Percentiles rank a stretch among this genome's conserved stretches.
These are phyloP conservation scores for Xestia xanthographa DNA, from an alignment of 2,888 invertebrate genomes.

Conservation along the genomic window DNA sequence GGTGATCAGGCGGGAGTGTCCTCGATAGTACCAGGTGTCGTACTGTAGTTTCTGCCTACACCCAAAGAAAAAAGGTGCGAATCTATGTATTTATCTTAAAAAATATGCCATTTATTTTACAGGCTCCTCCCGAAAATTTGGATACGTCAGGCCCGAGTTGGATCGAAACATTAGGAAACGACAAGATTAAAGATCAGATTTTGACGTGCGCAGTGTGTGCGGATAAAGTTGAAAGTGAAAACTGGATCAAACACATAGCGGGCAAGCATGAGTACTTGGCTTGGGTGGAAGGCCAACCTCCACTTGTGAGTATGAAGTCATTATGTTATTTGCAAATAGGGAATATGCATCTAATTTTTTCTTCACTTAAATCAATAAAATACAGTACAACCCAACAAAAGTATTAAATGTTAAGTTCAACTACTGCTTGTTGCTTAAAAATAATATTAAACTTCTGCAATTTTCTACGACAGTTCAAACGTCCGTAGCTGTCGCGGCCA, in stretches of 20 bases:
- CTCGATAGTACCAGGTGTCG: background rate
- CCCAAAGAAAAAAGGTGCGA: background rate
- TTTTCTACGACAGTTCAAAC: no score
- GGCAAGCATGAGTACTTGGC: conserved; percentile 58
- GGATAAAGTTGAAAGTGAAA: conserved; percentile 26
- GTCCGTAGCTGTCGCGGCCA: no score
- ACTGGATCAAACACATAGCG: conserved; percentile 57
- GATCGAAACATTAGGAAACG: conserved; percentile 23
- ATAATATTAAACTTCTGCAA: no score
- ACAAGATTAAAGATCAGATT: conserved; percentile 31
- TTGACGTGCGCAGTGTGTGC: conserved; percentile 62
- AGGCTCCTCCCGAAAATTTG: conserved; percentile 32
- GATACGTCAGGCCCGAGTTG: conserved; percentile 18
- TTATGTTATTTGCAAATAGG: background rate
- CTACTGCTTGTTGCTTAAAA: no score
- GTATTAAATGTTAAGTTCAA: no score
- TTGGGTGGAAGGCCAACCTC: conserved; percentile 61
- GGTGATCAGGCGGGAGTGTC: no score
- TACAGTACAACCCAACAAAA: no score
- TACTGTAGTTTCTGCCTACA: background rate
- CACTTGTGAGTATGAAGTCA: conserved; percentile 56
- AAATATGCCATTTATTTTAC: background rate
- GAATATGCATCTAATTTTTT: no score
- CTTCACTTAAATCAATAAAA: no score
- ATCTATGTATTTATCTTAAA: background rate